phyloP scores from a whole-genome alignment of 1,140 invertebrate genomes.

The Papilio xuthus region DNA sequence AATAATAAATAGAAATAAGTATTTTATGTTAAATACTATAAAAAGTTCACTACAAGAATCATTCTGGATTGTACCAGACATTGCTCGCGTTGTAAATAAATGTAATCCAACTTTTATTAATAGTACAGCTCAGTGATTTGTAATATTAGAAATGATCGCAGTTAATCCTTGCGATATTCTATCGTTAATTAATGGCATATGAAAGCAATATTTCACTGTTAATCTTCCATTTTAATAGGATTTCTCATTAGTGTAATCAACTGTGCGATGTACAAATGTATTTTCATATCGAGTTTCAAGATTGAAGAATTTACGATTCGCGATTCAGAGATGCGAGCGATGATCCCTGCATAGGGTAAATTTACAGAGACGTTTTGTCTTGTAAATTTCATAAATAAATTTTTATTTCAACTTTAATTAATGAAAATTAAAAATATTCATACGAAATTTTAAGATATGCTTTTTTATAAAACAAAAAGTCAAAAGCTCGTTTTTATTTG shows the following conservation, averaged over 20 bases:
- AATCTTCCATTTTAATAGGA: constrained; percentile 30
- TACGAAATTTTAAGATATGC: neutral
- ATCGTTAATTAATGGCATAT: constrained; percentile 30
- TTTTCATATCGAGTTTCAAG: constrained; percentile 28
- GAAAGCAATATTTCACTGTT: constrained; percentile 33
- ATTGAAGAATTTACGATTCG: constrained; percentile 31
- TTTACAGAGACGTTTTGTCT: neutral
- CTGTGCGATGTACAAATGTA: constrained; percentile 28
- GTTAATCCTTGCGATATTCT: constrained; percentile 10
- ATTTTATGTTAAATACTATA: no score
- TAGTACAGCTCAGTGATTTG: neutral
- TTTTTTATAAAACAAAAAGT: no score
- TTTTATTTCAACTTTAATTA: neutral
- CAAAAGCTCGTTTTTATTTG: no score
- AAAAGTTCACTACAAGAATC: no score
- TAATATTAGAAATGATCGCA: constrained; percentile 17
- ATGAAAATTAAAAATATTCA: neutral
- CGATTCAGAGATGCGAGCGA: constrained; percentile 25
- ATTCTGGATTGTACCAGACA: no score
- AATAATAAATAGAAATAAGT: no score
- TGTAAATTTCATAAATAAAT: neutral
- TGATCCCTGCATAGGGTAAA: neutral
- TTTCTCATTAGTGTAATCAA: constrained; percentile 36
- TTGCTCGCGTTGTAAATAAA: neutral
- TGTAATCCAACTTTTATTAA: constrained; percentile 1